phyloP scores from a whole-genome alignment of 2,797 vertebrate genomes.

The Sebastes goodei region DNA sequence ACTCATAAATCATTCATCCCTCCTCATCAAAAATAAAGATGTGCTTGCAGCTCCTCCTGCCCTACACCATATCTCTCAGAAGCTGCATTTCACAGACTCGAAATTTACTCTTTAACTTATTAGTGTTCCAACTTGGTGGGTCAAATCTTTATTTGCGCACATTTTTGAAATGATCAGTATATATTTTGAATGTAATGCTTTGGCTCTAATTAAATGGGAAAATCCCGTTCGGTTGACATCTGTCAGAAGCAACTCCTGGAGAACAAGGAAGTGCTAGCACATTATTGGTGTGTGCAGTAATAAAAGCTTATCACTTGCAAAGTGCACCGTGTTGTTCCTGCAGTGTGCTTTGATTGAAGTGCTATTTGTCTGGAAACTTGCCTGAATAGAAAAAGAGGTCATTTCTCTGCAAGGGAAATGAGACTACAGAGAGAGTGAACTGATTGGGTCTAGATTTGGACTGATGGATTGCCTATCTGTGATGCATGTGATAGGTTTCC shows the following conservation, averaged over 20 bases:
- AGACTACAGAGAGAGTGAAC: constrained; percentile 6
- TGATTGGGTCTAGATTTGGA: constrained; percentile 11
- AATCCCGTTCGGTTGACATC: background rate
- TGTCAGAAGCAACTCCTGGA: background rate
- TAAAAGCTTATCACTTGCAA: constrained; percentile 8
- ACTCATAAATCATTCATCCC: constrained; percentile 70
- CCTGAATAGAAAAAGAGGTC: background rate
- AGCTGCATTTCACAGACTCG: constrained; percentile 9
- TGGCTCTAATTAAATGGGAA: background rate
- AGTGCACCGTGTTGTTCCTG: background rate
- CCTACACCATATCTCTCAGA: constrained; percentile 15
- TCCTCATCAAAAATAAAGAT: constrained; percentile 51
- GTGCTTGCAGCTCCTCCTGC: constrained; percentile 24
- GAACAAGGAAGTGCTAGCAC: background rate
- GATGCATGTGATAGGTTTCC: constrained; percentile 15
- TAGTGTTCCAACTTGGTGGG: background rate
- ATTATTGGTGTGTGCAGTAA: background rate
- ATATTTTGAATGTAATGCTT: background rate
- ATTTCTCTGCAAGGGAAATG: constrained; percentile 30
- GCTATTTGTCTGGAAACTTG: constrained; percentile 13
- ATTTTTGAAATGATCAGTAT: background rate
- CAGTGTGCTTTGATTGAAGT: background rate
- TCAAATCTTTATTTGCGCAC: background rate
- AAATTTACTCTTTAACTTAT: background rate
- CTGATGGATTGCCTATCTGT: constrained; percentile 32